Conservation (phyloP, 2,797 vertebrate species). For the Sebastes trivittatus region DNA sequence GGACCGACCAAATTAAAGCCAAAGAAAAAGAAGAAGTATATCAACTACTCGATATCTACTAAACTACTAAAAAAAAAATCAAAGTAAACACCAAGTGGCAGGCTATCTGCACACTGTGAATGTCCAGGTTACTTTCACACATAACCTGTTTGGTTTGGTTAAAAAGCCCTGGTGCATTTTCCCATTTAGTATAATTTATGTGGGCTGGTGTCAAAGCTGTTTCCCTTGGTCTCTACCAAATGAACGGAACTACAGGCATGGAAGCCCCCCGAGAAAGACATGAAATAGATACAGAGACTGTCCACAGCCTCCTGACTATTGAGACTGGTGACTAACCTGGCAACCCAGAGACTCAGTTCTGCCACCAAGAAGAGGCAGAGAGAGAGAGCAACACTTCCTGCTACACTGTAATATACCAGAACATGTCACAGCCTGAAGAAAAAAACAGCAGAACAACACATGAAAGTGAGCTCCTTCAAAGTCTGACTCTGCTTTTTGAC, state of each 20-base stretch:
- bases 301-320: neutral
- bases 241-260: neutral
- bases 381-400: neutral
- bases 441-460: neutral
- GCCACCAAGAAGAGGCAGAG: neutral
- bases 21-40: neutral
- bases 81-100: too few relatives aligned
- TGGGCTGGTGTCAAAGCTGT: neutral
- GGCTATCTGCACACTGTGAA: too few relatives aligned
- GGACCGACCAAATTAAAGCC: too few relatives aligned
- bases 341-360: neutral
- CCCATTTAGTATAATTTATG: neutral
- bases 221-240: neutral
- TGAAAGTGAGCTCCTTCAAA: neutral
- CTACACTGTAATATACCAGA: neutral
- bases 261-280: too few relatives aligned
- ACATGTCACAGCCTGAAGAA: neutral
- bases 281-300: neutral
- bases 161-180: neutral
- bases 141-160: neutral
- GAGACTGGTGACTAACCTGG: neutral
- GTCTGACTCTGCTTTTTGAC: too few relatives aligned
- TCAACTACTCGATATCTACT: too few relatives aligned
- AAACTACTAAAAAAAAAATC: too few relatives aligned
- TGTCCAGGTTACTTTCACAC: too few relatives aligned